phyloP scores from a whole-genome alignment of 2,797 vertebrate genomes.

The Chelidonichthys spinosus region DNA sequence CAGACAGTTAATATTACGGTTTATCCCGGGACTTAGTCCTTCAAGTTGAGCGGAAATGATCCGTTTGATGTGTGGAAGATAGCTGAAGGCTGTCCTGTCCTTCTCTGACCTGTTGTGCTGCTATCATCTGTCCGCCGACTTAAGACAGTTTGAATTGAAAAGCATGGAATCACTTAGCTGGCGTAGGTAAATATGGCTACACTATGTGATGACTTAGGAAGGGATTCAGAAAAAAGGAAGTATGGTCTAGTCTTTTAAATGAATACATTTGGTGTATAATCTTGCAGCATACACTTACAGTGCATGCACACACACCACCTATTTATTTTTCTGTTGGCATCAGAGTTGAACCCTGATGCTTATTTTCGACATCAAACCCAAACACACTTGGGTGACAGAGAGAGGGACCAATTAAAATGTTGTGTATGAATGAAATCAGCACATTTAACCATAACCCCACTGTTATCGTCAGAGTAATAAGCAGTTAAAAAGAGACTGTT shows the following conservation, averaged over 20 bases:
- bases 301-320: constrained; percentile 73
- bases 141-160: constrained; percentile 52
- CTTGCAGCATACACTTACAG: constrained; percentile 74
- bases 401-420: constrained; percentile 71
- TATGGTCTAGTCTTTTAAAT: constrained; percentile 53
- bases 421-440: constrained; percentile 71
- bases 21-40: constrained; percentile 77
- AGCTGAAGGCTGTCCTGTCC: constrained; percentile 70
- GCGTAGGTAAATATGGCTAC: constrained; percentile 50
- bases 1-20: constrained; percentile 78
- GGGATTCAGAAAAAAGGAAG: constrained; percentile 67
- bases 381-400: constrained; percentile 71
- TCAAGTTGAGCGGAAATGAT: constrained; percentile 78
- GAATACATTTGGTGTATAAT: constrained; percentile 69
- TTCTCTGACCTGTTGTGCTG: constrained; percentile 61
- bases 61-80: constrained; percentile 72
- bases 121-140: constrained; percentile 53
- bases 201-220: constrained; percentile 58
- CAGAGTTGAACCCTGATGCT: constrained; percentile 74
- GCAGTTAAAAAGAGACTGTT: constrained; percentile 63
- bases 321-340: constrained; percentile 70
- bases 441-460: constrained; percentile 69
- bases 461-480: constrained; percentile 76
- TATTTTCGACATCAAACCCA: constrained; percentile 77
- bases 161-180: constrained; percentile 67